Conservation (phyloP, 2,797 vertebrate species). For the Coluber constrictor region DNA sequence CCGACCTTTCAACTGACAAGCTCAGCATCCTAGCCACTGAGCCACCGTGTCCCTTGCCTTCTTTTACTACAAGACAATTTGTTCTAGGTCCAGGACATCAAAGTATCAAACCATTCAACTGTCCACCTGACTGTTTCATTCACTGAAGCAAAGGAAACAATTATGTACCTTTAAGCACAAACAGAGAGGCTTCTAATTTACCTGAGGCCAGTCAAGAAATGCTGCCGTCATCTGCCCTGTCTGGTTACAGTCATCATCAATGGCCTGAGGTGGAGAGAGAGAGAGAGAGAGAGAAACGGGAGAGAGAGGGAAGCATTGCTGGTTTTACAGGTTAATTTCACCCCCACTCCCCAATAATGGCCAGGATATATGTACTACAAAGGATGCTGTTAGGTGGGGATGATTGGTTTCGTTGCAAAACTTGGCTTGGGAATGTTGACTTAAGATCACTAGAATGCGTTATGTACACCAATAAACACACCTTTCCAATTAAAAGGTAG, state of each 20-base stretch:
- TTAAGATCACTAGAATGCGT: neutral
- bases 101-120: neutral
- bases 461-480: neutral
- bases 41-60: neutral
- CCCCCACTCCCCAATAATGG: neutral
- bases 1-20: too few species aligned
- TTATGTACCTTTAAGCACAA: neutral
- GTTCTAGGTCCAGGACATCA: neutral
- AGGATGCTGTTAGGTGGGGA: neutral
- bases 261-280: slow-evolving; percentile 72
- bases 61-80: neutral
- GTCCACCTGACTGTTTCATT: neutral
- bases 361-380: neutral
- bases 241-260: slow-evolving; percentile 93
- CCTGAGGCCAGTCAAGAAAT: slow-evolving; percentile 91
- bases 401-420: neutral
- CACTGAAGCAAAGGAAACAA: neutral
- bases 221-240: slow-evolving; percentile 92
- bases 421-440: neutral
- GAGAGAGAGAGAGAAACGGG: neutral
- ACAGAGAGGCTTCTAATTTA: slow-evolving; percentile 39
- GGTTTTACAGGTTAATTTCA: too few species aligned
- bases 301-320: neutral
- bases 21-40: too few species aligned
- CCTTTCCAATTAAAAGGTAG: neutral